Evolutionary conservation across 2,113 vertebrate species (phyloP), one percentile per base, ranked within the genome.

Genomic region (Hippolais icterina): DNA sequence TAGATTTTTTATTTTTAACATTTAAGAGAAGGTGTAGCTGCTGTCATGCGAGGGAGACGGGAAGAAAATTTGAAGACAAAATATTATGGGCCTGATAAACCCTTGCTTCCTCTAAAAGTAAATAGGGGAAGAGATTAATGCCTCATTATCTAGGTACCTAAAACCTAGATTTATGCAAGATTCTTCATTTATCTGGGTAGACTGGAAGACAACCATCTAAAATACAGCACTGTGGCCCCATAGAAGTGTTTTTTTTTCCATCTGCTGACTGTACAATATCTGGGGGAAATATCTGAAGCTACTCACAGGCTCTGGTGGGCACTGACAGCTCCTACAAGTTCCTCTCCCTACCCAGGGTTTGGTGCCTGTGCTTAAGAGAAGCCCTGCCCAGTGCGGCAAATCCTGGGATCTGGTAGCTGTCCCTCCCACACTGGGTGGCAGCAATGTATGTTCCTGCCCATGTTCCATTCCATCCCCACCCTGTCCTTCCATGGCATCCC

Each of bases 341-440:
- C 27, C n/a, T 3, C 11, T 37, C 12, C 6, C 11, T 46, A 7
- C 3, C 11, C 25, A 46, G 44, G 17, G 12, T 4, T 46, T 79
- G 22, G 14, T 79, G 50, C 5, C 25, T 54, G 20, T 63, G 25
- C 27, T 79, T 17, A 54, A 42, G 56, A 10, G 35, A 52, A 79
- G 15, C 13, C 28, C 33, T 83, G 33, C 5, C 11, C 0, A 10
- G 13, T n/a, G 20, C 16, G 83, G 24, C 9, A 72, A 39, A 44
- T 53, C 15, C 27, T 49, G 29, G 9, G 21, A n/a, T 86, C 23
- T 1, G 12, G 2, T 4, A 18, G 39, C 46, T 57, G 37, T 74
- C 9, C 11, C n/a, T 81, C 15, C 27, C 25, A 19, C 1, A 1
- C 4, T 8, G 3, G 24, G 28, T 37, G 0, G 0, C 28, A 46